A percentile compares a stretch with the other conserved stretches of the same genome.
These are phyloP conservation scores for Acanthaster planci DNA, from an alignment of 35 echinoderm and acorn worm species.

Conservation along the genomic window DNA sequence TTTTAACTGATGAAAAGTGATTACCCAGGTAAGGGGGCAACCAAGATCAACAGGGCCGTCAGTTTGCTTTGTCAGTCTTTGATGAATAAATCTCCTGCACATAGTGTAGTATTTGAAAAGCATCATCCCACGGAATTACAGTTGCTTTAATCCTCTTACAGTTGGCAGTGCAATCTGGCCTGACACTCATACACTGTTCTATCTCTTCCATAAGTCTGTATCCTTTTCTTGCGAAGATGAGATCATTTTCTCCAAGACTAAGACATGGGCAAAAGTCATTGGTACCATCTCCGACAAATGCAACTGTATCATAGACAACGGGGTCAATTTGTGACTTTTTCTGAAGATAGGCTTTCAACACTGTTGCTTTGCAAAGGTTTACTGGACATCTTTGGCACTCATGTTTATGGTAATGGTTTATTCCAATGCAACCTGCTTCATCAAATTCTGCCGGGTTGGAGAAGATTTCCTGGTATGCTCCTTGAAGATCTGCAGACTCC, in stretches of 20 bases:
- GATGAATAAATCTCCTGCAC: not conserved
- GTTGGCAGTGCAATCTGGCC: not conserved
- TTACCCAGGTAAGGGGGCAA: no score
- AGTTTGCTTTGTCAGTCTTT: no score
- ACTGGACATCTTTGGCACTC: conserved; percentile 48
- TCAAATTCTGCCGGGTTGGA: conserved; percentile 72
- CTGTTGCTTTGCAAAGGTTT: conserved; percentile 69
- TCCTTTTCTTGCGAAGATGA: conserved; percentile 66
- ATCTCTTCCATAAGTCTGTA: conserved; percentile 47
- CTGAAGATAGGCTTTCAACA: conserved; percentile 31
- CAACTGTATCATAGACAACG: conserved; percentile 36
- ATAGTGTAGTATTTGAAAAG: conserved; percentile 33
- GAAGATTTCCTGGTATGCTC: conserved; percentile 24
- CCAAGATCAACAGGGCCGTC: no score
- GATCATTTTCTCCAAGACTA: conserved; percentile 39
- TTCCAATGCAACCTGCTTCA: conserved; percentile 37
- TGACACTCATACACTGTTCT: not conserved
- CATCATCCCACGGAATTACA: conserved; percentile 42
- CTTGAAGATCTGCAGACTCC: not conserved
- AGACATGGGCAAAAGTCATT: conserved; percentile 74
- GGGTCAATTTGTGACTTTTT: not conserved
- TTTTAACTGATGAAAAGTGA: no score
- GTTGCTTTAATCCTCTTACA: conserved; percentile 26
- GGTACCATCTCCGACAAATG: conserved; percentile 64
- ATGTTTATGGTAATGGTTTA: conserved; percentile 57